These are phyloP conservation scores for Notodonta ziczac DNA, from an alignment of 2,888 invertebrate species.

Conservation along the genomic window DNA sequence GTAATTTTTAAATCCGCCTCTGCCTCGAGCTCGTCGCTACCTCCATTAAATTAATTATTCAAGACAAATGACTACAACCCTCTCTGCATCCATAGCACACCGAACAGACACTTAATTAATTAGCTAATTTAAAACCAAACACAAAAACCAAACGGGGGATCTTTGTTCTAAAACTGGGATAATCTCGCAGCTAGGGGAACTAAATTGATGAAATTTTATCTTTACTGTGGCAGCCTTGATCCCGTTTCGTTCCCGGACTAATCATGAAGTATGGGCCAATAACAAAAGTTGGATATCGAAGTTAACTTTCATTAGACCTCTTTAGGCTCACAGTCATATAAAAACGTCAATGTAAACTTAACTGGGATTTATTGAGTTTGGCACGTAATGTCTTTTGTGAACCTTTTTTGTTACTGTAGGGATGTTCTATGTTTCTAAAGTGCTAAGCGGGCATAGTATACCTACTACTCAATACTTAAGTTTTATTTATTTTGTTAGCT, in stretches of 20 bases:
- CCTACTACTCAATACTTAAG: no score
- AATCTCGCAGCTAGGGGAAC: conserved; percentile 31
- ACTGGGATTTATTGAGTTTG: conserved; percentile 50
- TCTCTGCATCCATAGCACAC: neutral
- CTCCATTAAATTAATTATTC: no score
- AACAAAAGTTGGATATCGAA: conserved; percentile 49
- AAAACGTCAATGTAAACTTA: conserved; percentile 57
- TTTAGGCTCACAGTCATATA: conserved; percentile 44
- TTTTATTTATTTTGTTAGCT: no score
- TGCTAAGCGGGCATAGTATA: no score
- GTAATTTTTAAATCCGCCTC: no score
- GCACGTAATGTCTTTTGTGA: conserved; percentile 22
- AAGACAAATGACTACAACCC: no score
- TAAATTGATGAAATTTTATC: conserved; percentile 61
- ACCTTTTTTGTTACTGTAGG: neutral
- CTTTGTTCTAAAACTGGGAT: conserved; percentile 31
- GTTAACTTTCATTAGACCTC: conserved; percentile 54
- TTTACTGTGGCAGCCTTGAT: conserved; percentile 57
- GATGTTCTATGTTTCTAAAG: neutral
- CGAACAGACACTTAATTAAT: neutral
- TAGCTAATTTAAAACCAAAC: conserved; percentile 10
- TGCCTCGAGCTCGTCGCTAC: no score
- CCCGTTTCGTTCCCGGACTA: conserved; percentile 43
- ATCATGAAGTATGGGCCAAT: conserved; percentile 58
- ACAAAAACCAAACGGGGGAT: conserved; percentile 15